Base-by-base conservation (phyloP, 53 echinoderm and acorn worm species). In the Arbacia lixula region DNA sequence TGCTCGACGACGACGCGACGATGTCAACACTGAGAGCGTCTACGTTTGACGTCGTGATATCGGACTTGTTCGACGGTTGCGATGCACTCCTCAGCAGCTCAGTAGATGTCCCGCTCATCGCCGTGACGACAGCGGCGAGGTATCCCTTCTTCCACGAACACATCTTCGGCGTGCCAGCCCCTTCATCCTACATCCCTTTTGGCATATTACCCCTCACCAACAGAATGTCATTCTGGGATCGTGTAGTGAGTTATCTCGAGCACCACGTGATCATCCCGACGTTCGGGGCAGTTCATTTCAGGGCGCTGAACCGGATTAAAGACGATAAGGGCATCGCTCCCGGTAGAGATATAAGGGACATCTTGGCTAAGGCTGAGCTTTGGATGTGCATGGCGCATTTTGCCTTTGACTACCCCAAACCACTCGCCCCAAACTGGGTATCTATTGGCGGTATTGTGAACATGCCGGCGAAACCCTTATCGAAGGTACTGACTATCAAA, bases 351-450 rank as follows among this genome's bases (percentile, higher is more conserved):
- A 19, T 84, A 16, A 34, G 16, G 11, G 53, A 69, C 14, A 36
- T 69, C 19, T 3, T 84, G 24, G 84, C 35, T 11, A 56, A 35
- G 26, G 68, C 69, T 16, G 53, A 68, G 69, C 33, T 84, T 14
- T 84, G 84, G 84, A 1, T 84, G 28, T 21, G 53, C 30, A 25
- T 37, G 27, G 39, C 84, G 8, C 12, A 53, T 53, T 67, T 68
- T 2, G 52, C 84, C 37, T 25, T 84, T 1, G 69, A 84, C 19
- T 84, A 27, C 28, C 84, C 84, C 5, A 51, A 24, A n/a, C 84
- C 84, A 5, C 34, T n/a, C 5, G 54, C 53, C 16, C 84, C 84
- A 5, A 84, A 84, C 28, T 81, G 82, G 82, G 52, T 81, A 21
- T 27, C 82, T 11, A 81, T 81, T 28, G 82, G 42, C 6, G 62